phyloP scores from a whole-genome alignment of 2,888 invertebrate species.

The Drosophila merina region DNA sequence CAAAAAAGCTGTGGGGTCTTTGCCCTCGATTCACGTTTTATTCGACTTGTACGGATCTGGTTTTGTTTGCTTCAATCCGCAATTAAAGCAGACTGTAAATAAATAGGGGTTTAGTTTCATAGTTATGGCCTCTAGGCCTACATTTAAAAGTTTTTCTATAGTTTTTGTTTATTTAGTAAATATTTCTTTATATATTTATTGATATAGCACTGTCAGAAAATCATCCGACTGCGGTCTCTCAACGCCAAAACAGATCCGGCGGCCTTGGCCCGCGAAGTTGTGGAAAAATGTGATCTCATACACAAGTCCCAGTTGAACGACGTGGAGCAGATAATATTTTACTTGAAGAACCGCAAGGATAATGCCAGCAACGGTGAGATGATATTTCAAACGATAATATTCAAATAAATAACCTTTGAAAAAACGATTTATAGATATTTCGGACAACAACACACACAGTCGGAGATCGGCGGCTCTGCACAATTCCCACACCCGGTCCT shows the following conservation, averaged over 20 bases:
- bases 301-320: constrained; percentile 92
- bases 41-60: constrained; percentile 2
- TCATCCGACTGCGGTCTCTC: constrained; percentile 92
- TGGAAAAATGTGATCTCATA: constrained; percentile 93
- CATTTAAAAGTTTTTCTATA: too few species aligned
- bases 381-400: not conserved
- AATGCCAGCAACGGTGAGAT: constrained; percentile 79
- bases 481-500: constrained; percentile 65
- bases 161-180: too few species aligned
- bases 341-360: constrained; percentile 91
- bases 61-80: not conserved
- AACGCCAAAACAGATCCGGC: constrained; percentile 91
- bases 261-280: constrained; percentile 91
- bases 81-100: not conserved
- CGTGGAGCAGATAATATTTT: constrained; percentile 94
- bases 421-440: constrained; percentile 61
- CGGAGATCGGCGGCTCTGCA: constrained; percentile 73
- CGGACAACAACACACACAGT: constrained; percentile 80
- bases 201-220: constrained; percentile 90
- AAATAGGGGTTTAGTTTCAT: not conserved
- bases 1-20: constrained; percentile 29
- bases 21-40: constrained; percentile 42
- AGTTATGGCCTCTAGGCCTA: not conserved
- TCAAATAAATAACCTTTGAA: not conserved
- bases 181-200: not conserved